Percentiles rank a stretch among this genome's conserved stretches.
Conservation (phyloP, 92 coral and sea anemone species). For the Chrysogorgia sp. region DNA sequence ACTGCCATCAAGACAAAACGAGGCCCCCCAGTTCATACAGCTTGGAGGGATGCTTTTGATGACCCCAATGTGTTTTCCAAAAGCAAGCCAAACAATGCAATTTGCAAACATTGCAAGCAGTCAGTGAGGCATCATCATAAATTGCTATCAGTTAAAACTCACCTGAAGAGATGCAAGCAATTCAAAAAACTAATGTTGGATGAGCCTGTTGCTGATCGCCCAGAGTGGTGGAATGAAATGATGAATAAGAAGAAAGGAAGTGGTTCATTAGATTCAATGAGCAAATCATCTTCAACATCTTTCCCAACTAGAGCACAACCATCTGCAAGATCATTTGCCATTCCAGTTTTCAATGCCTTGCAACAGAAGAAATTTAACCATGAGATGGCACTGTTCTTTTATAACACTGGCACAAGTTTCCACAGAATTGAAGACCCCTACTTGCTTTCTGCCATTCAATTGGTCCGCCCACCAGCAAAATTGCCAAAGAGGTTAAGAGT, state of each 20-base stretch:
- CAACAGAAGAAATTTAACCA: slow-evolving; percentile 32
- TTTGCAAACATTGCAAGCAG: slow-evolving; percentile 26
- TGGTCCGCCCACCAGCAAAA: slow-evolving; percentile 17
- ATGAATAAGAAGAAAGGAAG: slow-evolving; percentile 20
- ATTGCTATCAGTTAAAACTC: slow-evolving; percentile 20
- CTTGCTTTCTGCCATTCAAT: slow-evolving; percentile 21
- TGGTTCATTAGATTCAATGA: slow-evolving; percentile 5
- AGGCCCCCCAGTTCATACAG: slow-evolving; percentile 24
- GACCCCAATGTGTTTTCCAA: slow-evolving; percentile 21
- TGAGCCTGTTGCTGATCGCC: slow-evolving; percentile 15
- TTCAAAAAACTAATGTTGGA: slow-evolving; percentile 17
- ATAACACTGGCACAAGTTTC: too few relatives aligned
- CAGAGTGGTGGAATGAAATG: slow-evolving; percentile 25
- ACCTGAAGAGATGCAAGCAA: slow-evolving; percentile 33
- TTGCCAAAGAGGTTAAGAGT: slow-evolving; percentile 21
- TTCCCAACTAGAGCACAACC: slow-evolving; percentile 20
- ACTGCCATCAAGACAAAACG: slow-evolving; percentile 9
- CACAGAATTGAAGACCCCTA: slow-evolving; percentile 28
- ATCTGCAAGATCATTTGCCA: slow-evolving; percentile 25
- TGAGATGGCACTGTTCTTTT: slow-evolving; percentile 28
- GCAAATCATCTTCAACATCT: slow-evolving; percentile 25
- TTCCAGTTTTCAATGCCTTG: slow-evolving; percentile 30
- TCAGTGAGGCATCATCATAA: slow-evolving; percentile 34
- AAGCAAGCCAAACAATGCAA: slow-evolving; percentile 28
- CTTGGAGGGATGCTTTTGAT: slow-evolving; percentile 25